These are phyloP conservation scores for Bombylius discolor DNA, from an alignment of 2,888 invertebrate species.

Conservation along the genomic window DNA sequence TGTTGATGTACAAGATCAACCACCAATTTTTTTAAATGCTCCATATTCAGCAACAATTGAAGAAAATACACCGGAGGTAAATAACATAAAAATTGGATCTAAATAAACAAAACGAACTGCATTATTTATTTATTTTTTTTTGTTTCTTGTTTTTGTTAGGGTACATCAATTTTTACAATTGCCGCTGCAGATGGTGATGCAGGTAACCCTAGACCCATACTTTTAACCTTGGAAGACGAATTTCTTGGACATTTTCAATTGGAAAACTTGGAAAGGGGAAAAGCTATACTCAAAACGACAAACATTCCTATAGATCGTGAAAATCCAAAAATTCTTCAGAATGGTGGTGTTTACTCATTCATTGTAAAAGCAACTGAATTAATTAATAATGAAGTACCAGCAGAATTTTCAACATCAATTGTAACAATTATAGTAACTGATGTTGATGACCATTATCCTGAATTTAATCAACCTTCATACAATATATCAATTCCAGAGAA, in stretches of 20 bases:
- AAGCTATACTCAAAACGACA: slow-evolving; percentile 48
- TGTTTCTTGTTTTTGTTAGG: slow-evolving; percentile 28
- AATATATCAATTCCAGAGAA: slow-evolving; percentile 64
- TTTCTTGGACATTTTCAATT: slow-evolving; percentile 54
- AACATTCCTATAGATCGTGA: slow-evolving; percentile 59
- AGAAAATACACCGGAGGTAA: slow-evolving; percentile 56
- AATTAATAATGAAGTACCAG: slow-evolving; percentile 55
- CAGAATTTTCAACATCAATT: slow-evolving; percentile 52
- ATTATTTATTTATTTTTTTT: not conserved
- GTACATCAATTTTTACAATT: slow-evolving; percentile 54
- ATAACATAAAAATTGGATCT: not conserved
- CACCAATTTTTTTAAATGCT: slow-evolving; percentile 65
- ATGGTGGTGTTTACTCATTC: slow-evolving; percentile 65
- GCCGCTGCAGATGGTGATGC: slow-evolving; percentile 70
- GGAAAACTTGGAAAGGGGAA: slow-evolving; percentile 41
- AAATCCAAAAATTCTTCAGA: slow-evolving; percentile 56
- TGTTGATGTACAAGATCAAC: slow-evolving; percentile 70
- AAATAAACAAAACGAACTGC: not conserved
- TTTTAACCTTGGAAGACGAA: slow-evolving; percentile 58
- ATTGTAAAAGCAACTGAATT: slow-evolving; percentile 60
- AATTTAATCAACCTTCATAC: slow-evolving; percentile 53
- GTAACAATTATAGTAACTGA: slow-evolving; percentile 68
- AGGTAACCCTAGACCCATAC: slow-evolving; percentile 53
- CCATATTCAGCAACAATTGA: slow-evolving; percentile 65
- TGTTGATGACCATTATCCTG: slow-evolving; percentile 61